These are phyloP conservation scores for Julus scandinavius DNA, from an alignment of 2,888 invertebrate genomes.

Conservation along the genomic window DNA sequence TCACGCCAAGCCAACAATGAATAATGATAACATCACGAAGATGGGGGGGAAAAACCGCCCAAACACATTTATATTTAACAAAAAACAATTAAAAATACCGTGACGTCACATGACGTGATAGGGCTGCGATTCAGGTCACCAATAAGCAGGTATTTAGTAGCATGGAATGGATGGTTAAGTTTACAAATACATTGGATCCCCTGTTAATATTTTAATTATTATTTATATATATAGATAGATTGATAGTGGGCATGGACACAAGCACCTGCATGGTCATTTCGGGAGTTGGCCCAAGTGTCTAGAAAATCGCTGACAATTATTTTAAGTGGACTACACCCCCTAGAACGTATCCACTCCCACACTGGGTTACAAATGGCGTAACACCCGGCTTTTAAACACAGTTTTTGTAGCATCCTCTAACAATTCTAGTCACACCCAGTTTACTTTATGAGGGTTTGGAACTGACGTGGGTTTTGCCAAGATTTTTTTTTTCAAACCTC, in stretches of 20 bases:
- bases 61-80: not conserved
- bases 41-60: not conserved
- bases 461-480: not conserved
- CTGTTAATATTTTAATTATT: not conserved
- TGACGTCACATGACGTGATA: not conserved
- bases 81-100: not conserved
- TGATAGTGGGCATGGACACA: not conserved
- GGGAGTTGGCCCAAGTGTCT: slow-evolving; percentile 3
- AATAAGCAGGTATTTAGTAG: not conserved
- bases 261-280: not conserved
- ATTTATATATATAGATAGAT: not conserved
- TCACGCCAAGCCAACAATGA: slow-evolving; percentile 49
- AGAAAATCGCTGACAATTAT: slow-evolving; percentile 23
- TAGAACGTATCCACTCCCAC: slow-evolving; percentile 16
- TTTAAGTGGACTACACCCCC: slow-evolving; percentile 36
- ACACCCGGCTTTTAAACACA: not conserved
- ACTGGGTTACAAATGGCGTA: slow-evolving; percentile 21
- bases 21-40: slow-evolving; percentile 42
- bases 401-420: slow-evolving; percentile 35
- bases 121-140: not conserved
- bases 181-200: not conserved
- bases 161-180: not conserved
- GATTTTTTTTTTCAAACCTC: not conserved
- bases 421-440: slow-evolving; percentile 33
- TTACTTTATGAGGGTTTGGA: not conserved